These are phyloP conservation scores for Tragopan temminckii DNA, from an alignment of 2,797 vertebrate species.

Conservation along the genomic window DNA sequence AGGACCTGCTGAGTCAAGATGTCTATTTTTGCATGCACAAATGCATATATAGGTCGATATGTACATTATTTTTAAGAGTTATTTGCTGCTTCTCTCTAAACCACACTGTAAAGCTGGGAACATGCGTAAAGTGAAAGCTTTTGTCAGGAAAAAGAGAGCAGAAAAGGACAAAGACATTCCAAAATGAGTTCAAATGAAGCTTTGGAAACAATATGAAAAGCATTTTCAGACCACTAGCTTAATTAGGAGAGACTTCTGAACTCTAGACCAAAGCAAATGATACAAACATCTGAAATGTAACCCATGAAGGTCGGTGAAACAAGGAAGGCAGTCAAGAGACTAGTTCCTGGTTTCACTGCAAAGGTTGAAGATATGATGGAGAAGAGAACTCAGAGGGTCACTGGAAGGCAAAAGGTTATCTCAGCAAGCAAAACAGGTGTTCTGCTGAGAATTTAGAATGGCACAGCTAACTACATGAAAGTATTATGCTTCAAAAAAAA, in stretches of 20 bases:
- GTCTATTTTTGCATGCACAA: not conserved
- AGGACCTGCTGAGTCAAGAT: not conserved
- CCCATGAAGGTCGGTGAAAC: not conserved
- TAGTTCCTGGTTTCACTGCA: not conserved
- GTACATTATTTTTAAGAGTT: not conserved
- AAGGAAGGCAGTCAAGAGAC: not conserved
- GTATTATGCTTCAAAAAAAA: accelerated
- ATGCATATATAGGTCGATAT: accelerated
- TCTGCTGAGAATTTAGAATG: not conserved
- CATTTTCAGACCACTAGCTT: not conserved
- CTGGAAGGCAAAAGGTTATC: not conserved
- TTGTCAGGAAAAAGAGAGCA: accelerated
- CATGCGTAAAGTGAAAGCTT: not conserved
- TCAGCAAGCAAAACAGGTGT: not conserved
- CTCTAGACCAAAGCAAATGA: not conserved
- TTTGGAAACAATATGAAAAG: not conserved
- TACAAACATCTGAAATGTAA: accelerated
- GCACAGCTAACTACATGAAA: not conserved
- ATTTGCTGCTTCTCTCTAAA: not conserved
- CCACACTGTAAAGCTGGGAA: accelerated
- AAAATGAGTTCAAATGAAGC: not conserved
- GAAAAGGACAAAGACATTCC: not conserved
- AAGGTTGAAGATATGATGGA: not conserved
- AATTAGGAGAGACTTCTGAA: not conserved
- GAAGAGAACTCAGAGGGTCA: not conserved